A percentile compares a stretch with the other conserved stretches of the same genome.
phyloP scores from a whole-genome alignment of 2,888 invertebrate genomes.

The Hanleya hanleyi region DNA sequence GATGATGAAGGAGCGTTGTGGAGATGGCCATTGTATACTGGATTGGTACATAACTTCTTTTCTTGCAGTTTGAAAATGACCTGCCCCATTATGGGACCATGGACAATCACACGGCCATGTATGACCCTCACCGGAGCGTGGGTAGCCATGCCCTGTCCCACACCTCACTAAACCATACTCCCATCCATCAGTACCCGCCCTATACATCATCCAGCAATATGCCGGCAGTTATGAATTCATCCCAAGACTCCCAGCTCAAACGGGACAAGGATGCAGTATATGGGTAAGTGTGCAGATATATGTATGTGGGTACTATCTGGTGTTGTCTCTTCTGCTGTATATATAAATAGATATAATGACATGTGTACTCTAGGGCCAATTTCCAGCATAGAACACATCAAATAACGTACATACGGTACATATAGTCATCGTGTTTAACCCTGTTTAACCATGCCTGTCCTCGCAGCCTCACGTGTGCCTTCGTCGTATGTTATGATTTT shows the following conservation, averaged over 20 bases:
- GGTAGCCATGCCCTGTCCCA: neutral
- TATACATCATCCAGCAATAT: constrained; percentile 50
- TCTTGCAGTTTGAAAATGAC: constrained; percentile 66
- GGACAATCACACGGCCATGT: constrained; percentile 42
- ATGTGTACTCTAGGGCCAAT: no score
- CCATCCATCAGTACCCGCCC: constrained; percentile 61
- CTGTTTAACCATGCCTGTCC: no score
- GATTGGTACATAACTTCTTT: constrained; percentile 20
- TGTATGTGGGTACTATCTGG: neutral
- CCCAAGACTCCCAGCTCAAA: constrained; percentile 77
- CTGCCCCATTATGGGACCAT: constrained; percentile 59
- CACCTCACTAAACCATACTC: constrained; percentile 48
- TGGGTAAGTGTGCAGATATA: constrained; percentile 82
- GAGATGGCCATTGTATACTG: no score
- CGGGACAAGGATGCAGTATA: constrained; percentile 99
- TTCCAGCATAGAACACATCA: no score
- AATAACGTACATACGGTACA: no score
- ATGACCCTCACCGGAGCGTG: constrained; percentile 53
- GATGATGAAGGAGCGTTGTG: neutral
- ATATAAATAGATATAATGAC: no score
- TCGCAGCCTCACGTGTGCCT: neutral
- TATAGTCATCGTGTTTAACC: no score
- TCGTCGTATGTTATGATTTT: neutral
- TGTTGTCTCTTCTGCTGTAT: no score
- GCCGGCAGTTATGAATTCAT: constrained; percentile 49